A percentile compares a stretch with the other conserved stretches of the same genome.
phyloP scores from a whole-genome alignment of 2,888 invertebrate species.

The Ecliptopera silaceata region DNA sequence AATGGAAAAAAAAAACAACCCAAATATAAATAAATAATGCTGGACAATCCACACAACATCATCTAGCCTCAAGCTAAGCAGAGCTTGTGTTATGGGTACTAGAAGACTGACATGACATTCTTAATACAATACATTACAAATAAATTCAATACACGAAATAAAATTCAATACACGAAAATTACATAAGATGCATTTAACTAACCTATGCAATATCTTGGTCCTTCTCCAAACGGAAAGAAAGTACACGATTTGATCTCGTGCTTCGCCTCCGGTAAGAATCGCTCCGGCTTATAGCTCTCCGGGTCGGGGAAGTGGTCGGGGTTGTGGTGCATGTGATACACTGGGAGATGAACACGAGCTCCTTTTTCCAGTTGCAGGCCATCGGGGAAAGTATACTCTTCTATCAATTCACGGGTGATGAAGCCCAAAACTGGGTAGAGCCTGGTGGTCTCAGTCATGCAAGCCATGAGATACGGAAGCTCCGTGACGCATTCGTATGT shows the following conservation, averaged over 20 bases:
- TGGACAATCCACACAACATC: no score
- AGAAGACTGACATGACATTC: no score
- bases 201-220: conserved; percentile 60
- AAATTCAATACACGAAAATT: no score
- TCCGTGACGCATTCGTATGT: conserved; percentile 50
- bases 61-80: no score
- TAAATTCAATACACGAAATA: no score
- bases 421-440: conserved; percentile 51
- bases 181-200: conserved; percentile 24
- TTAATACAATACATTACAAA: no score
- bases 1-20: no score
- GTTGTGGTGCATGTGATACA: conserved; percentile 50
- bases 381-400: conserved; percentile 53
- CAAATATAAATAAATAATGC: no score
- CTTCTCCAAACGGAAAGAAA: conserved; percentile 58
- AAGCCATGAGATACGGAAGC: conserved; percentile 51
- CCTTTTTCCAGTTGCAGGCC: conserved; percentile 52
- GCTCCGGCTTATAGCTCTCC: conserved; percentile 50
- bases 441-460: conserved; percentile 50
- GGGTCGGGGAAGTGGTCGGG: conserved; percentile 54
- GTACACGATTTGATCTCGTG: conserved; percentile 47
- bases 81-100: no score
- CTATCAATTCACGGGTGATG: conserved; percentile 48
- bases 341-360: conserved; percentile 51
- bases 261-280: conserved; percentile 49